A percentile compares a stretch with the other conserved stretches of the same genome.
Conservation (phyloP, 2,113 vertebrate species). For the Loxodonta africana region DNA sequence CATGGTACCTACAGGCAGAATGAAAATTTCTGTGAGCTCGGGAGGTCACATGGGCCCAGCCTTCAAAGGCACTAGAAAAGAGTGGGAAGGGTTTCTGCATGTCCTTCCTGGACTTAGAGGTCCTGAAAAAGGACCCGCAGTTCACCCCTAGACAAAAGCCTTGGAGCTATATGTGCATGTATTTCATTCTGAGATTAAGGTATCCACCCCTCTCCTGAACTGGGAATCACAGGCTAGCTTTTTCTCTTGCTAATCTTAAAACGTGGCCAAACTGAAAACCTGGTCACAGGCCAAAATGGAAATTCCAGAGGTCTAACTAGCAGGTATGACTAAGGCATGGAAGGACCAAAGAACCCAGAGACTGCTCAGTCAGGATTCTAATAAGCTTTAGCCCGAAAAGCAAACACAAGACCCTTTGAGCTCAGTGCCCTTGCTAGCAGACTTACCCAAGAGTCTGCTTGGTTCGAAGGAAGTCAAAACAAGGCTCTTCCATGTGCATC, state of each 20-base stretch:
- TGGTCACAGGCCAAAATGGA: neutral
- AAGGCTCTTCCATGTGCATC: conserved; percentile 99
- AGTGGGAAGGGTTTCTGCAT: neutral
- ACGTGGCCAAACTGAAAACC: neutral
- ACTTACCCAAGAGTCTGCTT: conserved; percentile 98
- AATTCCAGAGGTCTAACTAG: neutral
- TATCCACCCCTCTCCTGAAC: neutral
- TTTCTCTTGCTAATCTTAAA: conserved; percentile 39
- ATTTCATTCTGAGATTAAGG: neutral
- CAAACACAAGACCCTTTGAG: neutral
- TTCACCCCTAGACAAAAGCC: neutral
- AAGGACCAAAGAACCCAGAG: neutral
- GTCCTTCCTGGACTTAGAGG: neutral
- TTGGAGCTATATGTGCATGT: neutral
- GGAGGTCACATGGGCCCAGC: neutral
- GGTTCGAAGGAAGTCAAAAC: conserved; percentile 98
- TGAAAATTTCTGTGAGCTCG: conserved; percentile 33
- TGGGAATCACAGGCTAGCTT: neutral
- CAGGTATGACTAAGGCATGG: neutral
- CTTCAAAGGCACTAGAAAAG: neutral
- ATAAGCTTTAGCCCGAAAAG: conserved; percentile 17
- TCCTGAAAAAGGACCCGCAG: neutral
- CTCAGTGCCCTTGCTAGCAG: neutral
- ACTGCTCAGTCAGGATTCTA: neutral
- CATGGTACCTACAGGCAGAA: conserved; percentile 92